Base-by-base conservation (phyloP, 2,797 vertebrate species). In the Macropodus opercularis region DNA sequence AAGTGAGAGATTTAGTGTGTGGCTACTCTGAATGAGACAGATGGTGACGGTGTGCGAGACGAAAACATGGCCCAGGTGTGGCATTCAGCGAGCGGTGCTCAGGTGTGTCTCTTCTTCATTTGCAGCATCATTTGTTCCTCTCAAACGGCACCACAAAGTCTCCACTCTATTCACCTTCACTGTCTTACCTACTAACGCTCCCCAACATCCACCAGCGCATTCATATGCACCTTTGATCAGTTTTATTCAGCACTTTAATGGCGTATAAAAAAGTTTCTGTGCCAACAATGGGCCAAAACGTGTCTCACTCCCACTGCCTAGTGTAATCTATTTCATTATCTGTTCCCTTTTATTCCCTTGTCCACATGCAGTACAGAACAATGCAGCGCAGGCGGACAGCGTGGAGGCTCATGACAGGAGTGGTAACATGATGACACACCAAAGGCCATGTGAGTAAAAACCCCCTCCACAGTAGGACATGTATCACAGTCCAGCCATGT, bases 391-490 rank as follows among this genome's bases (percentile, higher is more conserved):
- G 83, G 79, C 79, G 76, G 81, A 82, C 73, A 78, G 85, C 78
- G 84, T 77, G 83, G 83, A 77, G 84, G 81, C 77, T 67, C 81
- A 64, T 90, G 78, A 78, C 77, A 90, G 75, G 73, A 52, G 69
- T 13, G 83, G 92, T 90, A 94, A 94, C 85, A 77, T 32, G 92
- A 94, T 89, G 80, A 91, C 78, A 90, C 90, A 83, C 89, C 91
- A 92, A 93, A 92, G 90, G 59, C 82, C 62, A 73, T 82, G 65
- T 77, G 73, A 84, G 83, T 66, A 63, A 87, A 83, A 72, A 78
- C 80, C 81, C 82, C 85, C 60, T 61, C 63, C 79, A 15, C 77
- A 66, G 72, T 66, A 84, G 87, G 86, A 87, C 90, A 91, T 93
- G 91, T 92, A 91, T 93, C 92, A 88, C 81, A 27, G 82, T 80